These are phyloP conservation scores for Trachurus trachurus DNA, from an alignment of 2,797 vertebrate genomes.

Conservation along the genomic window DNA sequence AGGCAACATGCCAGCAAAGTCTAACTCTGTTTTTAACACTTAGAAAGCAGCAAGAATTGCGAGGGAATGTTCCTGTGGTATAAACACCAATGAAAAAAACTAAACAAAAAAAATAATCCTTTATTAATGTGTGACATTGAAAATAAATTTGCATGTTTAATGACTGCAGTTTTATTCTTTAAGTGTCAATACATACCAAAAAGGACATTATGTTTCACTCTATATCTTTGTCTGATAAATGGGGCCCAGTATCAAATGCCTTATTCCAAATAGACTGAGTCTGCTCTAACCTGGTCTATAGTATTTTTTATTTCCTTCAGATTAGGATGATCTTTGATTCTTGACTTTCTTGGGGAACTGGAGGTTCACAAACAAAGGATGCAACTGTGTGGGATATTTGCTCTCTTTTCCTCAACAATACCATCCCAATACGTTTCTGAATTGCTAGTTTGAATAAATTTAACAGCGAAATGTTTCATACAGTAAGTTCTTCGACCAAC, in stretches of 20 bases:
- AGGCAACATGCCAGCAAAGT: too few relatives aligned
- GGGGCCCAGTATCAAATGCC: neutral
- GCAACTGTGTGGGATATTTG: conserved; percentile 8
- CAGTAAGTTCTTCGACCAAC: conserved; percentile 49
- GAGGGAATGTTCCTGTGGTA: too few relatives aligned
- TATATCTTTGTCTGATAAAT: too few relatives aligned
- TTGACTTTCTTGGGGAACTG: neutral
- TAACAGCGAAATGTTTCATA: conserved; percentile 50
- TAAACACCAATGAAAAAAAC: too few relatives aligned
- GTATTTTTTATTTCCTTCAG: neutral
- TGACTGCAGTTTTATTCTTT: too few relatives aligned
- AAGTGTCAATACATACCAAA: too few relatives aligned
- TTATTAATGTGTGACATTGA: too few relatives aligned
- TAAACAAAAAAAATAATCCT: too few relatives aligned
- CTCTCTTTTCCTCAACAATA: conserved; percentile 23
- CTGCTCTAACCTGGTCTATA: neutral
- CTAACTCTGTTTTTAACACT: too few relatives aligned
- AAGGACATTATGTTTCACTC: too few relatives aligned
- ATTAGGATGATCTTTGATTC: conserved; percentile 9
- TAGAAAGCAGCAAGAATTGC: too few relatives aligned
- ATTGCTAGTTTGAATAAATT: conserved; percentile 63
- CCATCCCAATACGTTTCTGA: conserved; percentile 17
- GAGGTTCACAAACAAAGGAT: conserved; percentile 27
- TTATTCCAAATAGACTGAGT: neutral
- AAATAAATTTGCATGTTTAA: too few relatives aligned